Evolutionary conservation across 35 echinoderm and acorn worm genomes (phyloP), one percentile per base, ranked within the genome.

Genomic region (Heliocidaris tuberculata): DNA sequence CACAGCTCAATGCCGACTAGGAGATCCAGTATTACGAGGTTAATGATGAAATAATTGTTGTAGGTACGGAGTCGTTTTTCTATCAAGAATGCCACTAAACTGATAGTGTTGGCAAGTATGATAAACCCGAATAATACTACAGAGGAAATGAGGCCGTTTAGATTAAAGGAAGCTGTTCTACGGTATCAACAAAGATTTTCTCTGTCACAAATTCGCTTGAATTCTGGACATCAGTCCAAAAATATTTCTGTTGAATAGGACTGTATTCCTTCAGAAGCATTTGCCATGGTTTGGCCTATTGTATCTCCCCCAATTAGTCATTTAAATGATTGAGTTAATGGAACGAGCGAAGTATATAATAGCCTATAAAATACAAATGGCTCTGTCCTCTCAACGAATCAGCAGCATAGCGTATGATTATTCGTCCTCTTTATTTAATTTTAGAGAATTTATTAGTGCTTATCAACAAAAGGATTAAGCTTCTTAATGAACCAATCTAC

Each of bases 21-120:
- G 31, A 94, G 48, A 49, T 94, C 94, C 10, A 70, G 31, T 48
- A 94, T 85, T 17, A 31, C 42, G 13, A 94, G 94, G 47, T 94
- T 94, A 19, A 94, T 94, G 70, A 94, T 94, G 78, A 85, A 94
- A 13, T 85, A 94, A 85, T 94, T 94, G 15, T 48, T 85, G 78
- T 94, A 94, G 30, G 94, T 94, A 27, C 94, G 60, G 13, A 94
- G 94, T 24, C 85, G 65, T 48, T 94, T 94, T 70, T 94, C 94
- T 85, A 31, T 9, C 12, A 47, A 9, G 94, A 94, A 94, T 35
- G 94, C 87, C 5, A 13, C 87, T 7, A 89, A 31, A 24, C 87
- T 89, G 47, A 89, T 89, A 31, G 31, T 32, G 47, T 89, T 89
- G 47, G 87, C 31, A 24, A 89, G 17, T 16, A 89, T 17, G 29